phyloP scores from a whole-genome alignment of 2,888 invertebrate genomes.

The Oxytorus armatus region DNA sequence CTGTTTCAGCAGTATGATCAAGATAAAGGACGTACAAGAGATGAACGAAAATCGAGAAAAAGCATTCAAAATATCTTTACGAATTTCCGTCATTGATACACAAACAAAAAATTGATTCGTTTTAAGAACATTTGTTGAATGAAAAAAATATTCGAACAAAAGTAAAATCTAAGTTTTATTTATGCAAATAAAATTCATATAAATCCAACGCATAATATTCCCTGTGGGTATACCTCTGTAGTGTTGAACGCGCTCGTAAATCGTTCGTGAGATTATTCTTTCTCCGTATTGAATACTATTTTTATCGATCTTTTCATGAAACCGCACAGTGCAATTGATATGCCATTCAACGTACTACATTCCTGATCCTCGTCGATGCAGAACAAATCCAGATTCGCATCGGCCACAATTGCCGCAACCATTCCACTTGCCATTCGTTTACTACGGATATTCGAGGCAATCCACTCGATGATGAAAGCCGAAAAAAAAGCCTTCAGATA shows the following conservation, averaged over 20 bases:
- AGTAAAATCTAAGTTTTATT: no score
- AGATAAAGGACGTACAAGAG: no score
- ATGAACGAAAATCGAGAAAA: no score
- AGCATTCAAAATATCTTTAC: no score
- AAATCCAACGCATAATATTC: no score
- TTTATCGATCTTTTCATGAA: conserved; percentile 10
- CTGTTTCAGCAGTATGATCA: no score
- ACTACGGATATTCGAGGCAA: conserved; percentile 17
- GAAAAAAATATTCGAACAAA: no score
- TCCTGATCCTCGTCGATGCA: conserved; percentile 6
- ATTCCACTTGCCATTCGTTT: conserved; percentile 32
- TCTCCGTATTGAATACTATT: not conserved
- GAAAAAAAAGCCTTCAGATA: conserved; percentile 18
- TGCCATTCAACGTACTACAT: not conserved
- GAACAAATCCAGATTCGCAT: not conserved
- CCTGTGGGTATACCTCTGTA: no score
- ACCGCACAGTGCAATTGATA: conserved; percentile 11
- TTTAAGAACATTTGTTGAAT: no score
- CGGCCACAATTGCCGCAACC: conserved; percentile 34
- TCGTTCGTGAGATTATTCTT: conserved; percentile 21
- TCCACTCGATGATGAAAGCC: conserved; percentile 39
- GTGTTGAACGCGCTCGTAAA: conserved; percentile 10
- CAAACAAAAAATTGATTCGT: no score
- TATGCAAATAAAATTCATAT: not conserved
- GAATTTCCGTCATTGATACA: no score